These are phyloP conservation scores for Calephelis virginiensis DNA, from an alignment of 1,140 invertebrate species.

Conservation along the genomic window DNA sequence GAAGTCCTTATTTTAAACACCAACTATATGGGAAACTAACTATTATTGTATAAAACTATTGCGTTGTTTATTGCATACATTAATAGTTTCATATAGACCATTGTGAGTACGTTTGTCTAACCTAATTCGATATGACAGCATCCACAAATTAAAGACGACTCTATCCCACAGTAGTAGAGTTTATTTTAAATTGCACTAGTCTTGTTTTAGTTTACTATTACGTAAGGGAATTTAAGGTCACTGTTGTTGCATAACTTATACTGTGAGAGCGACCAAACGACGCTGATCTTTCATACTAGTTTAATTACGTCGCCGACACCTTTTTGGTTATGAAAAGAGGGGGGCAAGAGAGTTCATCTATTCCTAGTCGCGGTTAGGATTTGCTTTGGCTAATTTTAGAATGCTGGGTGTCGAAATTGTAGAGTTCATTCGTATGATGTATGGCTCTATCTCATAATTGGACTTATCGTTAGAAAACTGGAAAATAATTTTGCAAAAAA, in stretches of 20 bases:
- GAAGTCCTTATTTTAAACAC: too few species aligned
- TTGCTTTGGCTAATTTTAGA: slow-evolving; percentile 44
- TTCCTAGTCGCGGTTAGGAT: slow-evolving; percentile 30
- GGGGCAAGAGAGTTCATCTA: slow-evolving; percentile 25
- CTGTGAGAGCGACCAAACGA: slow-evolving; percentile 34
- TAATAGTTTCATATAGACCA: slow-evolving; percentile 28
- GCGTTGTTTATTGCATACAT: slow-evolving; percentile 26
- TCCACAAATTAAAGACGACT: slow-evolving; percentile 15
- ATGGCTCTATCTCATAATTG: slow-evolving; percentile 32
- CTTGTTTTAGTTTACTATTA: slow-evolving; percentile 38
- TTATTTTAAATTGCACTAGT: slow-evolving; percentile 25
- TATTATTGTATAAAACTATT: too few species aligned
- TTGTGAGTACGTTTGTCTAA: slow-evolving; percentile 41
- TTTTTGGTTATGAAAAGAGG: slow-evolving; percentile 10
- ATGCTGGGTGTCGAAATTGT: slow-evolving; percentile 40
- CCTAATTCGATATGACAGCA: slow-evolving; percentile 33
- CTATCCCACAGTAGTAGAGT: slow-evolving; percentile 16
- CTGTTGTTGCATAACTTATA: slow-evolving; percentile 39
- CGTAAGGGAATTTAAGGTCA: slow-evolving; percentile 44
- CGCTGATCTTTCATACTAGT: slow-evolving; percentile 25
- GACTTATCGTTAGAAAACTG: slow-evolving; percentile 24
- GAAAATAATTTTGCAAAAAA: neutral
- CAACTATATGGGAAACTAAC: too few species aligned
- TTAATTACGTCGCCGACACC: slow-evolving; percentile 29
- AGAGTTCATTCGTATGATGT: slow-evolving; percentile 39